Base-by-base conservation (phyloP, 2,797 vertebrate genomes). In the Danio kyathit region DNA sequence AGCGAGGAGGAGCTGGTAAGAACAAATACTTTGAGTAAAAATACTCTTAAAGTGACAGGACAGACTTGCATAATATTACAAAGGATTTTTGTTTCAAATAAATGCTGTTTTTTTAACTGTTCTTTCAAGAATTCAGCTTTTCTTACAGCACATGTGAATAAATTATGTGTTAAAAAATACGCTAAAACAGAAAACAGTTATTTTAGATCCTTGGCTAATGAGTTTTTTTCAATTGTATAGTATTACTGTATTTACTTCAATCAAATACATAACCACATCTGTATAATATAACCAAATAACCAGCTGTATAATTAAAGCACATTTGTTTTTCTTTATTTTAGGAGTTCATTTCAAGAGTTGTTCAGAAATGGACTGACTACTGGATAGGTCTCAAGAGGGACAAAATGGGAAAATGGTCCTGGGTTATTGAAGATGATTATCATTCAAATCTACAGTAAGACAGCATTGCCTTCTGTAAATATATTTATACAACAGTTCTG, bases 1-100 rank as follows among this genome's bases (percentile, higher is more conserved):
- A 65, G 19, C 7, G 17, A 54, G 2, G 69, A 80, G 10, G 69
- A 80, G 40, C 19, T 73, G 78, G 78, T 80, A 56, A 52, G 69
- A 11, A 80, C 40, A 44, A 12, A 9, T 17, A 7, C 3, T 57
- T 12, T 16, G 57, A 29, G 29, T 1, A 29, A 29, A 29, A 29
- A 29, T 29, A 29, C 29, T 1, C 29, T 29, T 29, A 29, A 60
- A 61, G 38, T 61, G 59, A 61, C 6, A 7, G 11, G 10, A 6
- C 11, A 57, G 9, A 10, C 19, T n/a, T n/a, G n/a, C n/a, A 21
- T 57, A 57, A 57, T 21, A 17, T 12, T 59, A 59, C 10, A 21
- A 21, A 12, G 17, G 19, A 21, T 57, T 57, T 21, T 17, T 21
- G 1, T 29, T 29, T 29, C 29, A 29, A 29, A 11, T 19, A 57